These are phyloP conservation scores for Stegodyphus mimosarum DNA, from an alignment of 1,140 invertebrate genomes.

Conservation along the genomic window DNA sequence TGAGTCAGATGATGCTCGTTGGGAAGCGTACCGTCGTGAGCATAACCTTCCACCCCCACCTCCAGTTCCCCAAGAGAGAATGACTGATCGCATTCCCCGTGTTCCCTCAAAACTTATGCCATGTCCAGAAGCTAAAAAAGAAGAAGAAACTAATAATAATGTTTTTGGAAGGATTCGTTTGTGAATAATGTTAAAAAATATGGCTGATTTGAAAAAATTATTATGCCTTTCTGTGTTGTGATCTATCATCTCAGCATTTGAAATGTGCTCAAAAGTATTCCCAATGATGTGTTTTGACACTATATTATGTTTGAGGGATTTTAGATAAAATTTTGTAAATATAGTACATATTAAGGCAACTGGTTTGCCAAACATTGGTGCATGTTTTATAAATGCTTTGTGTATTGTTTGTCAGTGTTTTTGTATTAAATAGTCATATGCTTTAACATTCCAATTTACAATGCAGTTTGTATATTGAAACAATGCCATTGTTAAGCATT, in stretches of 20 bases:
- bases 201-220: neutral
- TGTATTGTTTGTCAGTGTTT: too few species aligned
- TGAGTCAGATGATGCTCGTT: constrained; percentile 93
- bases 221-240: constrained; percentile 8
- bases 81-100: constrained; percentile 53
- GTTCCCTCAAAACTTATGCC: constrained; percentile 47
- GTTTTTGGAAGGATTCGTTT: constrained; percentile 43
- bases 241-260: neutral
- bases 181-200: constrained; percentile 18
- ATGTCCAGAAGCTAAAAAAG: constrained; percentile 49
- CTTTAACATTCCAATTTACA: too few species aligned
- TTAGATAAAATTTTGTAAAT: constrained; percentile 3
- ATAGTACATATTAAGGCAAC: neutral
- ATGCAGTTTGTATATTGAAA: too few species aligned
- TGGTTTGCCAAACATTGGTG: too few species aligned
- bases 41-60: constrained; percentile 63
- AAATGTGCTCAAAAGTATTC: constrained; percentile 11
- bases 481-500: too few species aligned
- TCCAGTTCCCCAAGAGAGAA: constrained; percentile 61
- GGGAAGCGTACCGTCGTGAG: constrained; percentile 75
- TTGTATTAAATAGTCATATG: too few species aligned
- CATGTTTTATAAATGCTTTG: too few species aligned
- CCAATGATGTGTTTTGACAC: neutral
- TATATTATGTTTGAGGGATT: constrained; percentile 1
- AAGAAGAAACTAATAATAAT: constrained; percentile 53